Evolutionary conservation across 23 tunicate genomes (phyloP).

Genomic region (Halocynthia aurantium): DNA sequence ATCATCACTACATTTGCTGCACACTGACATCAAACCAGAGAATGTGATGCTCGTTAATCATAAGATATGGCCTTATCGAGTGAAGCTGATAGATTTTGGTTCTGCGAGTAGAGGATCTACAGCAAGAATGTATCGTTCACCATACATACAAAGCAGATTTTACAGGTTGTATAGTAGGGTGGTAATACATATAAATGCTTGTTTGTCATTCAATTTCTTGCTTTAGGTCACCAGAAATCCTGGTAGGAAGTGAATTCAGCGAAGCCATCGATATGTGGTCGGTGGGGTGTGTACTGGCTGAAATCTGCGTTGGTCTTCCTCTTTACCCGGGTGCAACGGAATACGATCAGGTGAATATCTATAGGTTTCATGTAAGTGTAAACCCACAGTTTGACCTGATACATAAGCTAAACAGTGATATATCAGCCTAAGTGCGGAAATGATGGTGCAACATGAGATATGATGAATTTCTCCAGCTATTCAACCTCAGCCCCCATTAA

Average conservation of each 20-base stretch:
- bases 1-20: background rate
- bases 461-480: too few species aligned
- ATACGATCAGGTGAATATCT: background rate
- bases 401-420: too few species aligned
- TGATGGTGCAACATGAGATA: too few species aligned
- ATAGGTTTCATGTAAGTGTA: too few species aligned
- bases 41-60: conserved; percentile 3
- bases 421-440: too few species aligned
- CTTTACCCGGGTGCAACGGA: conserved; percentile 1
- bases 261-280: conserved; percentile 16
- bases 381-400: too few species aligned
- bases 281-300: conserved; percentile 10
- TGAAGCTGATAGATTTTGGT: conserved; percentile 1
- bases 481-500: too few species aligned
- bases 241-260: background rate
- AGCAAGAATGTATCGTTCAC: background rate
- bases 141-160: conserved; percentile 10
- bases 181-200: background rate
- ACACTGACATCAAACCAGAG: conserved; percentile 5
- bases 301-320: background rate
- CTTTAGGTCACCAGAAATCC: conserved; percentile 2
- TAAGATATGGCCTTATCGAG: background rate
- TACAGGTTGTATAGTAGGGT: background rate
- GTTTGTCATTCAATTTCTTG: background rate
- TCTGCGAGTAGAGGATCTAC: background rate